Base-by-base conservation (phyloP, 2,888 invertebrate genomes). In the Ichneumoninae sp. region DNA sequence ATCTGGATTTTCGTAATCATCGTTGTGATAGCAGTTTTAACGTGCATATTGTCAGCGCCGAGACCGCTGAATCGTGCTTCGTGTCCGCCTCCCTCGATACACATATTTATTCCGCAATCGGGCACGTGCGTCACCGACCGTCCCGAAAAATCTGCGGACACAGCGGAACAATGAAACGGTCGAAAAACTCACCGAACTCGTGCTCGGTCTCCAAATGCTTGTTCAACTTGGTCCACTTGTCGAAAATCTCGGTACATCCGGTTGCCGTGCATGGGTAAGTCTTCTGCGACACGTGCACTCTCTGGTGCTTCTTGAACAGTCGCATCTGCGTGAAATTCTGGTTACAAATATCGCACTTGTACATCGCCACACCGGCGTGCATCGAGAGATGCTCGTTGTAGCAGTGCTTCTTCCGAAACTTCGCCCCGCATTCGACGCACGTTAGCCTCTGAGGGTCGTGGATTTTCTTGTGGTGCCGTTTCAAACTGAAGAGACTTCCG, bases 341-440 rank as follows among this genome's bases (percentile, higher is more conserved):
- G 0, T 91, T 86, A 87, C 96, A 96, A 26, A 94, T 91, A 4
- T 94, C 92, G 90, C 96, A 96, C 26, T 95, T 95, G 89, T 83
- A 95, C 85, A 82, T 63, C 65, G 87, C 5, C 4, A 82, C 88
- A 36, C 95, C 94, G 52, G 95, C 95, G 88, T 96, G 96, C 22
- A 90, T 89, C 52, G 94, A 95, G 93, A 95, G 94, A 87, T 96
- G 96, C 8, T 95, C 94, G 63, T 94, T 94, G 68, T 96, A 91
- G 86, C 95, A 95, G 87, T 95, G 92, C 88, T 95, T 96, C 87
- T 96, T 96, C 70, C 93, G 94, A 85, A 96, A 96, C 33, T 93
- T 91, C 54, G 92, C 89, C 4, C 94, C 92, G 83, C 96, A 96
- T 52, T 94, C 91, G 0, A 91, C 88, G 86, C 95, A 96, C 40